Base-by-base conservation (phyloP, 53 echinoderm and acorn worm species). In the Henricia sp. region DNA sequence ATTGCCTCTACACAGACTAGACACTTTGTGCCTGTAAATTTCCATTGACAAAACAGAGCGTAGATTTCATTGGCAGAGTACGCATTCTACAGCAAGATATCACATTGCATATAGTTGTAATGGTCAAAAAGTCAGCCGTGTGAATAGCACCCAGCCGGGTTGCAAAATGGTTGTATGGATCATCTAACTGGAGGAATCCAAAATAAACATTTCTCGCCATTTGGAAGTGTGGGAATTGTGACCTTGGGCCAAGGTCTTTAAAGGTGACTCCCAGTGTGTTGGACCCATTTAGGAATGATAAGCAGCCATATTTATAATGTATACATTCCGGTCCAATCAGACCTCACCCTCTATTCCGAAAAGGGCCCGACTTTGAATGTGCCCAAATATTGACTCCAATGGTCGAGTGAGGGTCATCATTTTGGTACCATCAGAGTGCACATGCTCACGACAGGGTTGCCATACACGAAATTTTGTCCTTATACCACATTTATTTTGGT, bases 151-250 rank as follows among this genome's bases (percentile, higher is more conserved):
- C n/a, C n/a, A n/a, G n/a, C 20, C 20, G 54, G 12, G 13, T 39
- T 38, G 37, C 39, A 67, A 4, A 14, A 8, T 10, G 48, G 8
- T 37, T 20, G 39, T 67, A 38, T 38, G 67, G 67, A 39, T 67
- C 67, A 67, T 39, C 37, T 21, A 39, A 38, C 67, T 3, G 23
- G 37, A 67, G 39, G n/a, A 67, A 67, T 10, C 21, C 67, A 67
- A 67, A 67, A 67, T 67, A 67, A 67, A 67, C 67, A 38, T 38
- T 39, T 20, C 67, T n/a, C n/a, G n/a, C n/a, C 37, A 67, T 67
- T n/a, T 38, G 12, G 39, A 32, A 28, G 39, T 67, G 67, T 67
- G 6, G 67, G 67, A 67, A 37, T 4, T 11, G 39, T 67, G 37
- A 67, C 39, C 37, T 38, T 38, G 67, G 67, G 39, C 6, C 67